These are phyloP conservation scores for Oryzias woworae DNA, from an alignment of 2,113 vertebrate species.

Conservation along the genomic window DNA sequence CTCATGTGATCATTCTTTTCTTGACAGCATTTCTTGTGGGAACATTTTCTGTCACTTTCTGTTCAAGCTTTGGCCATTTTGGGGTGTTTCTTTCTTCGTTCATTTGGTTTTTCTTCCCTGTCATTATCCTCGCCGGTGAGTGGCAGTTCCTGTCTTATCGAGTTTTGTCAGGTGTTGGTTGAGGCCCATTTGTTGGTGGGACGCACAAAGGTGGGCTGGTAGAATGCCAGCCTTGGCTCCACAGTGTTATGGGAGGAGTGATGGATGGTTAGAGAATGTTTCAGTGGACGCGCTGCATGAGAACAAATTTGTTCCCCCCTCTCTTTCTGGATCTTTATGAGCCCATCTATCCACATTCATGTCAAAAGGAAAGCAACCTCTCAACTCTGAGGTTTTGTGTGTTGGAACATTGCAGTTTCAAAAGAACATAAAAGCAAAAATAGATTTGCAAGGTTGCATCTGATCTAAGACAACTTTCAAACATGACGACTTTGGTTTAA, in stretches of 20 bases:
- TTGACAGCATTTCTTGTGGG: slow-evolving; percentile 51
- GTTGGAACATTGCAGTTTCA: no score
- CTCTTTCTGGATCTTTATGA: slow-evolving; percentile 16
- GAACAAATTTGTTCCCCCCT: slow-evolving; percentile 12
- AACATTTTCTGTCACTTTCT: slow-evolving; percentile 23
- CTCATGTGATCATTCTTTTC: slow-evolving; percentile 44
- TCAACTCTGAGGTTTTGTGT: no score
- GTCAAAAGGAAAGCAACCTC: not conserved
- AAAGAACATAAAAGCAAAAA: no score
- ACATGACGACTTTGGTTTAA: no score
- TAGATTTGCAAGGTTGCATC: no score
- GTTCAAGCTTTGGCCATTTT: slow-evolving; percentile 26
- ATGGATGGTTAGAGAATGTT: slow-evolving; percentile 12
- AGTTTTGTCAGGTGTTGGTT: slow-evolving; percentile 61
- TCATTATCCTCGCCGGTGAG: slow-evolving; percentile 48
- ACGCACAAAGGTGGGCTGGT: slow-evolving; percentile 56
- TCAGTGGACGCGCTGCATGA: slow-evolving; percentile 18
- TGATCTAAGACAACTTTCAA: no score
- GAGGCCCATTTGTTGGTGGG: slow-evolving; percentile 49
- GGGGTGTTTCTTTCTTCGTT: slow-evolving; percentile 8
- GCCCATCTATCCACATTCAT: not conserved
- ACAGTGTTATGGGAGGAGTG: slow-evolving; percentile 19
- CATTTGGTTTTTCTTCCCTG: slow-evolving; percentile 36
- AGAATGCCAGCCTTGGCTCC: slow-evolving; percentile 44
- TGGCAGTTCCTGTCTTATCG: slow-evolving; percentile 65